phyloP scores from a whole-genome alignment of 2,888 invertebrate species.

The Ophioninae sp. region DNA sequence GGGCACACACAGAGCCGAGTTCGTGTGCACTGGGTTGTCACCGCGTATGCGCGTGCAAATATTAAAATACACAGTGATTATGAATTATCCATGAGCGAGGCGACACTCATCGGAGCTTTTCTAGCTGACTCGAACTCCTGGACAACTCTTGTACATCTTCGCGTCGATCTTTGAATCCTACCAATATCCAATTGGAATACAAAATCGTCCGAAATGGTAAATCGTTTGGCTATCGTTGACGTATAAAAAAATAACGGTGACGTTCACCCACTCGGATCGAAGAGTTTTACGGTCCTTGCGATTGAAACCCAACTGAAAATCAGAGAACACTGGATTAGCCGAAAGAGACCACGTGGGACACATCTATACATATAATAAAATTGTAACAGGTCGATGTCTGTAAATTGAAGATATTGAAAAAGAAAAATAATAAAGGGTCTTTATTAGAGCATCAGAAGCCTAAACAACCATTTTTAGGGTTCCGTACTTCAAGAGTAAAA shows the following conservation, averaged over 20 bases:
- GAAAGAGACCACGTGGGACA: no score
- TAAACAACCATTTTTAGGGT: no score
- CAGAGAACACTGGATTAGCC: no score
- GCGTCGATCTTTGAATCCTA: not conserved
- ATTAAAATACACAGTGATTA: not conserved
- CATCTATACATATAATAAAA: no score
- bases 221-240: not conserved
- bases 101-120: conserved; percentile 67
- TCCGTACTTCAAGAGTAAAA: no score
- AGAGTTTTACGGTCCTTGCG: no score
- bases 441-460: no score
- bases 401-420: no score
- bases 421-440: no score
- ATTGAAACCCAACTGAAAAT: no score
- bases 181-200: not conserved
- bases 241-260: not conserved
- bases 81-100: conserved; percentile 54
- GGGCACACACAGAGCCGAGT: not conserved
- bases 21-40: not conserved
- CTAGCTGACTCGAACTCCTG: not conserved
- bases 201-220: not conserved
- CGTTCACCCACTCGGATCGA: not conserved
- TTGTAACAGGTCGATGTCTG: no score
- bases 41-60: conserved; percentile 2
- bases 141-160: not conserved